phyloP scores from a whole-genome alignment of 2,113 vertebrate genomes.

The Gracilinanus agilis region DNA sequence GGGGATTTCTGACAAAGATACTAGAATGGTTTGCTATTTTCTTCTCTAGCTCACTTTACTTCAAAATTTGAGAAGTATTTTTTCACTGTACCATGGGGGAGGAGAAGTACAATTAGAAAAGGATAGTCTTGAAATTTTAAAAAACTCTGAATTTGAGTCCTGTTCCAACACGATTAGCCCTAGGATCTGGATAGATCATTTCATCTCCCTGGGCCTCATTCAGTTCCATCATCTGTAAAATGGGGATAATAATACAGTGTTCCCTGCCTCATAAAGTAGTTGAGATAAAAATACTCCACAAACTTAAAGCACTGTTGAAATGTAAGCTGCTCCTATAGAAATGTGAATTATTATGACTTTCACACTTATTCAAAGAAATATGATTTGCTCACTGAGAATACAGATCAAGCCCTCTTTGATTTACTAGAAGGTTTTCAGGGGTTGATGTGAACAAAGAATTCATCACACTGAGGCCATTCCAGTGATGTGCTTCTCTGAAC shows the following conservation, averaged over 20 bases:
- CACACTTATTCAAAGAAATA: background rate
- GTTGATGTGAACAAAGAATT: background rate
- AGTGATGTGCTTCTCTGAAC: background rate
- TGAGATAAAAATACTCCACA: background rate
- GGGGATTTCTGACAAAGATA: no score
- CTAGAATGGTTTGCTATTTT: no score
- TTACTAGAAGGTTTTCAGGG: background rate
- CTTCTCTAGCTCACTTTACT: no score
- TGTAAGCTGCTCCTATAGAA: background rate
- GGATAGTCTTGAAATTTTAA: background rate
- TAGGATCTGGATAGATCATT: background rate
- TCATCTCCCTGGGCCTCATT: background rate
- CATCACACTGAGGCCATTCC: background rate
- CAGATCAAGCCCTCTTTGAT: background rate
- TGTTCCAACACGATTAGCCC: background rate
- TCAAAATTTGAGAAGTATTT: background rate
- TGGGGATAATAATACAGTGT: background rate
- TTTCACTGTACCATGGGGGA: background rate
- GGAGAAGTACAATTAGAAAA: background rate
- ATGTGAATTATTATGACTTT: background rate
- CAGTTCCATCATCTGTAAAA: background rate
- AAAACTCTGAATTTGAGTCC: background rate
- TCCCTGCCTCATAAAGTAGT: background rate
- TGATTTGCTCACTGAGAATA: background rate
- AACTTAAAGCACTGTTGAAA: background rate